Conservation (phyloP, 2,888 invertebrate genomes). For the Hemistola chrysoprasaria region DNA sequence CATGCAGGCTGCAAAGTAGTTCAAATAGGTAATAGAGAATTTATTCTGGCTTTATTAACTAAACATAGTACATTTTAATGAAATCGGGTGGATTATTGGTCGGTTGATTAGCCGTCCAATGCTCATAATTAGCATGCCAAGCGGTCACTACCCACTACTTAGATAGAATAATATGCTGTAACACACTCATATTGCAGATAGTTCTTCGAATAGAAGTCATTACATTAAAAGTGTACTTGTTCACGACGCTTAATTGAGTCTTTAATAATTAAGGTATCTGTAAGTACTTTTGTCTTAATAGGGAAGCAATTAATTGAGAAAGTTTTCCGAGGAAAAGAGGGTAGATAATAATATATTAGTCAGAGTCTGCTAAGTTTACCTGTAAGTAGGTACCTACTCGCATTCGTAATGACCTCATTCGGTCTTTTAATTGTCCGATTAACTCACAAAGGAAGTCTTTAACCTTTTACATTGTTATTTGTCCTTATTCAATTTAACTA, state of each 20-base stretch:
- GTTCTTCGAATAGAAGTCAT: conserved; percentile 34
- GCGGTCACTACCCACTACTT: background rate
- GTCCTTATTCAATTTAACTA: no score
- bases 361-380: conserved; percentile 11
- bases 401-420: no score
- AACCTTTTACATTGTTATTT: no score
- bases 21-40: no score
- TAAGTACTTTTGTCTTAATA: conserved; percentile 32
- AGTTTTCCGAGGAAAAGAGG: conserved; percentile 32
- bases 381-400: background rate
- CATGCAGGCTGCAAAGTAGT: no score
- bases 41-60: no score
- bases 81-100: background rate
- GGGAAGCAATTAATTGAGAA: conserved; percentile 40
- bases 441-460: no score
- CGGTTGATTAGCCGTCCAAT: conserved; percentile 7
- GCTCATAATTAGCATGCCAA: conserved; percentile 13
- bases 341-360: conserved; percentile 5
- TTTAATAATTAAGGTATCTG: conserved; percentile 52
- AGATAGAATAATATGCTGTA: background rate
- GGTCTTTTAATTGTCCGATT: no score
- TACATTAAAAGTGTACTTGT: conserved; percentile 37
- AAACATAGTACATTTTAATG: no score
- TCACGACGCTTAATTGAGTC: conserved; percentile 44
- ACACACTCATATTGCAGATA: conserved; percentile 16